Conservation (phyloP, 2,888 invertebrate species). For the Apoda limacodes region DNA sequence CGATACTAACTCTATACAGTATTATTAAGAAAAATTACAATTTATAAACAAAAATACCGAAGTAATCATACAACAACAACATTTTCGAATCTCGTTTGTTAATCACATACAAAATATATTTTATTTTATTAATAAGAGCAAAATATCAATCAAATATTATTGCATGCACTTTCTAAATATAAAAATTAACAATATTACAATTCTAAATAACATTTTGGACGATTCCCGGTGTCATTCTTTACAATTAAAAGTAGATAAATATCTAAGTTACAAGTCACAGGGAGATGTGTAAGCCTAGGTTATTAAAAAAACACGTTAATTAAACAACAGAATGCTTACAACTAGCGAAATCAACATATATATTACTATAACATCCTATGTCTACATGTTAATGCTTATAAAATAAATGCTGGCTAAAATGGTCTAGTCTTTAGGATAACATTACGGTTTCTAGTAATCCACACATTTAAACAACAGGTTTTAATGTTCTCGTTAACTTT, state of each 20-base stretch:
- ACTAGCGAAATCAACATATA: constrained; percentile 66
- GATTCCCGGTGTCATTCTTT: constrained; percentile 32
- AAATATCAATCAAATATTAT: constrained; percentile 63
- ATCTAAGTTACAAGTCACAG: constrained; percentile 16
- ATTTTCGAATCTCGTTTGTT: constrained; percentile 39
- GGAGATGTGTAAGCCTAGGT: constrained; percentile 27
- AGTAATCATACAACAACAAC: constrained; percentile 48
- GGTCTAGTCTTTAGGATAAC: too few species aligned
- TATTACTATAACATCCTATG: constrained; percentile 64
- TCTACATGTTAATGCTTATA: background rate
- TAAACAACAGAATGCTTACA: constrained; percentile 55
- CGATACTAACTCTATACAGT: constrained; percentile 23
- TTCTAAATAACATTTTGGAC: constrained; percentile 54
- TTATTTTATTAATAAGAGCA: constrained; percentile 41
- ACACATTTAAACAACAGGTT: too few species aligned
- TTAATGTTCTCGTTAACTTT: too few species aligned
- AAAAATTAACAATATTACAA: constrained; percentile 43
- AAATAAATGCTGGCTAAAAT: too few species aligned
- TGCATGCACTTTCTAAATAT: constrained; percentile 36
- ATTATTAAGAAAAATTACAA: constrained; percentile 50
- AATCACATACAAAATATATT: constrained; percentile 43
- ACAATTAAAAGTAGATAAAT: constrained; percentile 6
- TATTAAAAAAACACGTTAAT: constrained; percentile 37
- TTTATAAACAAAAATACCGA: too few species aligned
- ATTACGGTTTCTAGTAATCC: too few species aligned